phyloP scores from a whole-genome alignment of 2,113 vertebrate species.

The Xiphophorus hellerii region DNA sequence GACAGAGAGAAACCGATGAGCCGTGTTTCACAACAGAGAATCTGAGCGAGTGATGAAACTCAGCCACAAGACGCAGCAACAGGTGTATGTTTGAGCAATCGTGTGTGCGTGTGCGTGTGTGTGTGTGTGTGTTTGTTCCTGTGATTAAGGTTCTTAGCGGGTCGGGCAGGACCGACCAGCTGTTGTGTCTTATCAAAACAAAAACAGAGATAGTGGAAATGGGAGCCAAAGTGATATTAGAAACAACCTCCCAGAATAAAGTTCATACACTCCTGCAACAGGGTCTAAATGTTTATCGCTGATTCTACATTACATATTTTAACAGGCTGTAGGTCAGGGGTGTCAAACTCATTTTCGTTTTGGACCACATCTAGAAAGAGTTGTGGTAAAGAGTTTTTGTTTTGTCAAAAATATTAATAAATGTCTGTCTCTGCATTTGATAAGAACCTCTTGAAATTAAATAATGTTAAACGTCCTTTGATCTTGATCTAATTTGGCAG shows the following conservation, averaged over 20 bases:
- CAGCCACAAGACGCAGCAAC: conserved; percentile 71
- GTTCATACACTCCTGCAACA: background rate
- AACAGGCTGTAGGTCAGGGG: background rate
- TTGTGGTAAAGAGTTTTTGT: too few relatives aligned
- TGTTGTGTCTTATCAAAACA: conserved; percentile 65
- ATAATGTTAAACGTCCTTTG: too few relatives aligned
- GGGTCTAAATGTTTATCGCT: background rate
- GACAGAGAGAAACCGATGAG: conserved; percentile 38
- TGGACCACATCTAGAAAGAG: too few relatives aligned
- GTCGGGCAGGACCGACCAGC: conserved; percentile 37
- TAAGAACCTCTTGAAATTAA: too few relatives aligned
- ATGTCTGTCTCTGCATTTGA: too few relatives aligned
- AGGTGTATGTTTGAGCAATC: conserved; percentile 67
- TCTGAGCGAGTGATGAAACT: conserved; percentile 79
- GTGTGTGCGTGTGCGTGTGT: conserved; percentile 15
- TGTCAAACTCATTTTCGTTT: too few relatives aligned
- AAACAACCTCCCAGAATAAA: background rate
- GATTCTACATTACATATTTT: background rate
- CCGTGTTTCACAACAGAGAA: conserved; percentile 71
- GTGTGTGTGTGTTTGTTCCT: conserved; percentile 24
- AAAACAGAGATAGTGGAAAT: conserved; percentile 49
- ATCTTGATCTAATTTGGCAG: too few relatives aligned
- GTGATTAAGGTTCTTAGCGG: conserved; percentile 33
- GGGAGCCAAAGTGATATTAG: background rate
- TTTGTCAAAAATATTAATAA: too few relatives aligned